Evolutionary conservation across 2,113 vertebrate genomes (phyloP).

Genomic region (Rhadina sibilatrix): DNA sequence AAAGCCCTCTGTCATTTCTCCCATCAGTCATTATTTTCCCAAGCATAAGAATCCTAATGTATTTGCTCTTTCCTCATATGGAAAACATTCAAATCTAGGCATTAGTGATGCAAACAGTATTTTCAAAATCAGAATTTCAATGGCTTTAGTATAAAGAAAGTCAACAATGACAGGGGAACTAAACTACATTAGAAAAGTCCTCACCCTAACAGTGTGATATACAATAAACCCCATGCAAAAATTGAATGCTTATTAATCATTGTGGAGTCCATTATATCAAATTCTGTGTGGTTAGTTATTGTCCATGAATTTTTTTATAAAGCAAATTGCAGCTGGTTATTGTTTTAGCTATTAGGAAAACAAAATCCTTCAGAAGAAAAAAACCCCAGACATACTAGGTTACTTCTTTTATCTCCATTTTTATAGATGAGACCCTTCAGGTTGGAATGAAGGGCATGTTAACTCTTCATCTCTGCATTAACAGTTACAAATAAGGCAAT

Average conservation of each 20-base stretch:
- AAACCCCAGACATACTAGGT: not conserved
- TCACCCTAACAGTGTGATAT: not conserved
- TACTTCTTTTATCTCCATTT: not conserved
- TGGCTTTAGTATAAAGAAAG: not conserved
- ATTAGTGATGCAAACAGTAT: not conserved
- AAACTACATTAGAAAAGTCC: not conserved
- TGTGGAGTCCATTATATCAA: not conserved
- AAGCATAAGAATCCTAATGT: not conserved
- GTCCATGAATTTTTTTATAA: not conserved
- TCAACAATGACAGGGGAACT: not conserved
- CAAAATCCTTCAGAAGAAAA: not conserved
- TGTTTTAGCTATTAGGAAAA: not conserved
- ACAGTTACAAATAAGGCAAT: not conserved
- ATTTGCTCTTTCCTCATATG: constrained; percentile 19
- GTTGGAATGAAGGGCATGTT: not conserved
- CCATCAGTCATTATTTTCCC: not conserved
- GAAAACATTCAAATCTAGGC: constrained; percentile 5
- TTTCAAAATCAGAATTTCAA: constrained; percentile 4
- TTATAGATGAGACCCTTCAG: not conserved
- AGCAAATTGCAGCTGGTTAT: not conserved
- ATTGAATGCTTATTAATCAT: not conserved
- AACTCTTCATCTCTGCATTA: not conserved
- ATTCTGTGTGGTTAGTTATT: not conserved
- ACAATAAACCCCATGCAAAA: not conserved
- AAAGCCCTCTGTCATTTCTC: constrained; percentile 3